Conservation (phyloP, 1,140 invertebrate species). For the Euura lappo region DNA sequence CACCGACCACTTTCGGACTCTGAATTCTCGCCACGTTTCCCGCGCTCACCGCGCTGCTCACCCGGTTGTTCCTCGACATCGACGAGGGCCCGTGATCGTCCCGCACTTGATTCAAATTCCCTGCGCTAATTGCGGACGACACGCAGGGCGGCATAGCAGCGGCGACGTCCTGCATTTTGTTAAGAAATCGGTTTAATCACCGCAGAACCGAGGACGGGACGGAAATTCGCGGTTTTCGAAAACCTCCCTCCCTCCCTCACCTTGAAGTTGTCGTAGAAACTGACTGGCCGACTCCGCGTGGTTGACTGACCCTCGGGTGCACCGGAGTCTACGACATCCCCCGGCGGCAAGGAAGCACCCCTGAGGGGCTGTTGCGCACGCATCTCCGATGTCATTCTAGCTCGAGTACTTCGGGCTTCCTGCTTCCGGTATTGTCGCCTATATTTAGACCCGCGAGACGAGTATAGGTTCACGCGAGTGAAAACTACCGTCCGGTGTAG, state of each 20-base stretch:
- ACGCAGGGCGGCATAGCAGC: conserved; percentile 47
- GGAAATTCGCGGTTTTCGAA: background rate
- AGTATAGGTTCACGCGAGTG: too few relatives aligned
- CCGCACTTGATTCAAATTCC: conserved; percentile 50
- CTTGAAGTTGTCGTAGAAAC: conserved; percentile 59
- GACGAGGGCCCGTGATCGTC: conserved; percentile 37
- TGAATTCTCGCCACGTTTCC: conserved; percentile 52
- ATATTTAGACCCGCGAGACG: background rate
- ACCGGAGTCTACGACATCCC: background rate
- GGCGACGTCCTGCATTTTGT: conserved; percentile 37
- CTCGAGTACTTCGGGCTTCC: background rate
- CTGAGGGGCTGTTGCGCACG: conserved; percentile 1
- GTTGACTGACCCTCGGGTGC: conserved; percentile 41
- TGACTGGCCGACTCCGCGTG: conserved; percentile 53
- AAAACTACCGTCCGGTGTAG: too few relatives aligned
- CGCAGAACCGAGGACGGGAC: background rate
- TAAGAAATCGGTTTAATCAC: background rate
- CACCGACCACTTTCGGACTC: conserved; percentile 44
- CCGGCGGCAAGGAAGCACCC: background rate
- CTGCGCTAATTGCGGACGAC: conserved; percentile 49
- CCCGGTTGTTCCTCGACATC: conserved; percentile 35
- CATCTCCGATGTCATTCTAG: conserved; percentile 1
- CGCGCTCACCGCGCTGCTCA: conserved; percentile 45
- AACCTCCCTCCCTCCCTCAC: conserved; percentile 25
- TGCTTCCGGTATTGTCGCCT: background rate